Evolutionary conservation across 1,140 invertebrate genomes (phyloP), one percentile per base, ranked within the genome.

Genomic region (Sminthurides bifidus): DNA sequence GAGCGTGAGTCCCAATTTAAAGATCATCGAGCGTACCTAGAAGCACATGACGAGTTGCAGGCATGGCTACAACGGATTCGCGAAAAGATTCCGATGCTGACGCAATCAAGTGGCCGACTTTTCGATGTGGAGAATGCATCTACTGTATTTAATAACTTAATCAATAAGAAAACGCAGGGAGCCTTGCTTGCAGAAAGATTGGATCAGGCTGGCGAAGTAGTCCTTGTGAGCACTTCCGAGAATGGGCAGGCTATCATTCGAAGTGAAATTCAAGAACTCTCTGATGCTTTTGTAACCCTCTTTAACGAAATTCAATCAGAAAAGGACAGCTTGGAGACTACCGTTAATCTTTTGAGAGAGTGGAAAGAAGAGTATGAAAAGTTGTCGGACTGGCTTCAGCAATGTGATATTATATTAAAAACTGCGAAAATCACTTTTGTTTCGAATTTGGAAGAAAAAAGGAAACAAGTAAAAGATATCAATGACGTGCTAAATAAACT

Each of bases 311-410:
- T 92, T 23, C 80, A 83, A 66, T 76, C 85, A 66, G 84, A 91
- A 70, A 90, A 91, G 66, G 81, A 83, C 57, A 80, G 86, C 70
- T 68, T 92, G 19, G 87, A 89, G 72, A 77, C 79, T 15, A 87
- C 84, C 12, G 81, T 91, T 49, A 76, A 79, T 35, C 84, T 89
- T 66, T 89, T 87, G 83, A 75, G 85, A 53, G 85, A 90, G 54
- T 92, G 88, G 69, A 92, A 92, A 70, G 88, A 92, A 66, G 88
- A 92, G 71, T 90, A 87, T 68, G 90, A 93, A 70, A 77, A 84
- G 53, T 71, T 92, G 8, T 90, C 87, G 54, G 87, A 92, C 68
- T 95, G 91, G 91, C 69, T 96, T 37, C 89, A 94, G 70, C 86
- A 92, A 67, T 89, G 88, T 66, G 89, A 94, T 67, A 87, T 91